Evolutionary conservation across 1,140 invertebrate species (phyloP), one percentile per base, ranked within the genome.

Genomic region (Apis laboriosa): DNA sequence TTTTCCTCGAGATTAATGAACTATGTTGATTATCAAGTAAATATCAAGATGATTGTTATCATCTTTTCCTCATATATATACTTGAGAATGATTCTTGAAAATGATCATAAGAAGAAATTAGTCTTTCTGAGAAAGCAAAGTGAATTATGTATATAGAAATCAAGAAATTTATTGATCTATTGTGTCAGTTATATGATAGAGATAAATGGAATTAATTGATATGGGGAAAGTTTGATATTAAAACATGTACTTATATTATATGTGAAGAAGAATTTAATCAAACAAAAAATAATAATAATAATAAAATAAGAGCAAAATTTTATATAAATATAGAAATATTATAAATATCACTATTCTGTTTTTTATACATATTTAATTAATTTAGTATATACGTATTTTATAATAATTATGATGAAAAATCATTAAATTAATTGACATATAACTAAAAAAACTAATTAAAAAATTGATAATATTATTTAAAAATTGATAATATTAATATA

Each of bases 81-180:
- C 0, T 8, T 4, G 13, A 15, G 8, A 4, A 2, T 28, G 24
- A 64, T 64, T 64, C 12, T 15, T 15, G 3, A 7, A 4, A 13
- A 63, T 15, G n/a, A 28, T 15, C 7, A 3, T 12, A 5, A 15
- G 9, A 28, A 2, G 1, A 17, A 17, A 49, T 13, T n/a, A 9
- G 43, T 0, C 43, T 49, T 68, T 2, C 1, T 1, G 9, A 7
- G 0, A 8, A 21, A 4, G 12, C 11, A 9, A 68, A 1, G 28
- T 34, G 61, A 28, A 28, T 28, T 9, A n/a, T 3, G 11, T 24
- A 24, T 17, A 61, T 0, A 2, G 5, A 1, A 49, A 49, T 2
- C 43, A 0, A 5, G 4, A 34, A 12, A 64, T 28, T 28, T 34
- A 64, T 64, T 64, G 24, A 24, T 9, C 1, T 15, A 64, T 17